phyloP scores from a whole-genome alignment of 1,140 invertebrate species.

The Ooceraea biroi region DNA sequence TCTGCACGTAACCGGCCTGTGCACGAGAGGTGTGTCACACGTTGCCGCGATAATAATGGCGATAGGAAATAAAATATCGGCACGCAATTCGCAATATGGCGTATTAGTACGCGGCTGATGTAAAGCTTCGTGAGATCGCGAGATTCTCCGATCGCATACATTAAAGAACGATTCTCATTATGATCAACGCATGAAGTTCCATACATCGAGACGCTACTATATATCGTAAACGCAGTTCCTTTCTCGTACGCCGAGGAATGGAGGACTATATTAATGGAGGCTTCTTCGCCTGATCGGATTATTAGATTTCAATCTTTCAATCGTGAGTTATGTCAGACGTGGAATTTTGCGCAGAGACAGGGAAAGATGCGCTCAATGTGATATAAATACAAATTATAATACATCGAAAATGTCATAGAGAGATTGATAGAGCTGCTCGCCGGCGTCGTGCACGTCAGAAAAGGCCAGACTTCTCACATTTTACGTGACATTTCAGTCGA shows the following conservation, averaged over 20 bases:
- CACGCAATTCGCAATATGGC: not conserved
- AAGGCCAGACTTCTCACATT: constrained; percentile 15
- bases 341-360: not conserved
- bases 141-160: not conserved
- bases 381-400: constrained; percentile 12
- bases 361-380: not conserved
- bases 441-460: not conserved
- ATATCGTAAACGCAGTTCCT: not conserved
- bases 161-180: constrained; percentile 11
- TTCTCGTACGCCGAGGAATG: not conserved
- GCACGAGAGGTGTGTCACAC: constrained; percentile 41
- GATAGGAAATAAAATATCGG: constrained; percentile 60
- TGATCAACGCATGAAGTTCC: constrained; percentile 4
- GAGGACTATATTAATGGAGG: not conserved
- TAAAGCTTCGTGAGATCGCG: constrained; percentile 2
- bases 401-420: not conserved
- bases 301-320: not conserved
- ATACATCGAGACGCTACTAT: not conserved
- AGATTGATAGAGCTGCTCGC: not conserved
- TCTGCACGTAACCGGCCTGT: constrained; percentile 85
- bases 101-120: constrained; percentile 13
- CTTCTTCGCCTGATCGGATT: not conserved
- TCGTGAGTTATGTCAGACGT: not conserved
- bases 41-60: constrained; percentile 43
- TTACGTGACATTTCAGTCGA: constrained; percentile 39